phyloP scores from a whole-genome alignment of 92 coral and sea anemone genomes.

The Epizoanthus ramosus region DNA sequence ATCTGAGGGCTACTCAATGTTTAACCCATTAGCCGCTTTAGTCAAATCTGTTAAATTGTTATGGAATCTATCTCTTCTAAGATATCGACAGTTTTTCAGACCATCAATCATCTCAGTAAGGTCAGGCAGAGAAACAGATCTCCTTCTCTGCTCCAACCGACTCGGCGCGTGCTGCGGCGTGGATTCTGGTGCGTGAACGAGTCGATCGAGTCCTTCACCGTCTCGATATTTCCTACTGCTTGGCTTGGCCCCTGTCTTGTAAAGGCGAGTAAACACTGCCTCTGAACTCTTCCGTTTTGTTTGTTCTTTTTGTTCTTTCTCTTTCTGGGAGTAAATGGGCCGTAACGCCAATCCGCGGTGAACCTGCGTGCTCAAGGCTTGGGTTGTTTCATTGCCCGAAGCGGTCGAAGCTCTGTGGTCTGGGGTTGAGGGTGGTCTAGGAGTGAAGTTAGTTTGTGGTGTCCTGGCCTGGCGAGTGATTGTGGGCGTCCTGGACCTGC shows the following conservation, averaged over 20 bases:
- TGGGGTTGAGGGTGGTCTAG: slow-evolving; percentile 1
- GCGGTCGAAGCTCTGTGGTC: slow-evolving; percentile 32
- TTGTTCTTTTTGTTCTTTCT: slow-evolving; percentile 28
- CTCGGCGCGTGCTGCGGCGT: slow-evolving; percentile 5
- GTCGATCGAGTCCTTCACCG: slow-evolving; percentile 30
- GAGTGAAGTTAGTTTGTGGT: background rate
- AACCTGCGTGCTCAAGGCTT: background rate
- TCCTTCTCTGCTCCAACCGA: slow-evolving; percentile 55
- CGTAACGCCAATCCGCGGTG: slow-evolving; percentile 55
- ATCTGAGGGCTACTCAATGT: too few species aligned
- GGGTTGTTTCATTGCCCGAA: slow-evolving; percentile 11
- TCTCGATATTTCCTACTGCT: slow-evolving; percentile 37
- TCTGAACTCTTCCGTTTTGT: slow-evolving; percentile 41
- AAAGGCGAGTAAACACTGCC: slow-evolving; percentile 61
- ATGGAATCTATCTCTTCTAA: slow-evolving; percentile 30
- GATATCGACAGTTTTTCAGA: slow-evolving; percentile 71
- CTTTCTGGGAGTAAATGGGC: slow-evolving; percentile 39
- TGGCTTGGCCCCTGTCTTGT: slow-evolving; percentile 52
- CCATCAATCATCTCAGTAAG: slow-evolving; percentile 58
- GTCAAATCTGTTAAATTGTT: background rate
- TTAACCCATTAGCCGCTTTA: background rate
- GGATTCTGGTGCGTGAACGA: slow-evolving; percentile 4
- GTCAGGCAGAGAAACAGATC: slow-evolving; percentile 79
- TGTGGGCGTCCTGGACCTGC: slow-evolving; percentile 18
- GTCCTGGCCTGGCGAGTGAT: slow-evolving; percentile 15